Percentiles rank a stretch among this genome's conserved stretches.
Conservation (phyloP, 2,797 vertebrate species). For the Megalops cyprinoides region DNA sequence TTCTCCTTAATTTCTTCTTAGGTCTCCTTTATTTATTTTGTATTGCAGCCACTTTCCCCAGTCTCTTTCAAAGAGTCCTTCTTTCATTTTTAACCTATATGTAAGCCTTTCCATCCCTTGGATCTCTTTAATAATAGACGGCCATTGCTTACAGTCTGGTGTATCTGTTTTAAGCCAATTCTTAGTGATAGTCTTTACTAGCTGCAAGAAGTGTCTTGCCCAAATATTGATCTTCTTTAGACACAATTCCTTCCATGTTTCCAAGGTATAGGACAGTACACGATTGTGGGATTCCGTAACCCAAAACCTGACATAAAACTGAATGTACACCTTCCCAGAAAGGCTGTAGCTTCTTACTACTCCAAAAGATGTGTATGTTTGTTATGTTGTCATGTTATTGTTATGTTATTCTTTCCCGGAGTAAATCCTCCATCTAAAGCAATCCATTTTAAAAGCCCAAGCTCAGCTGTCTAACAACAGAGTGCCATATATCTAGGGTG, state of each 20-base stretch:
- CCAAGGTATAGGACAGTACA: background rate
- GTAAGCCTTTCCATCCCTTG: no score
- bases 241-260: no score
- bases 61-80: background rate
- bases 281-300: background rate
- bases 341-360: no score
- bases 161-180: no score
- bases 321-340: background rate
- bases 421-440: background rate
- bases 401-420: background rate
- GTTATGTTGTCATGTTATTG: no score
- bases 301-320: background rate
- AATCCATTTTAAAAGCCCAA: background rate
- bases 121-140: no score
- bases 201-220: background rate
- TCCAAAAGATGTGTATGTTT: no score
- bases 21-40: no score
- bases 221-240: background rate
- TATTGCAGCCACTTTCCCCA: conserved; percentile 7
- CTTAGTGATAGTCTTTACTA: background rate
- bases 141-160: no score
- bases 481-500: background rate
- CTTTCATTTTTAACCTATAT: no score
- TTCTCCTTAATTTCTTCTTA: no score
- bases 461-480: no score